A percentile compares a stretch with the other conserved stretches of the same genome.
These are phyloP conservation scores for Ovibos moschatus DNA, from an alignment of 2,113 vertebrate genomes.

Conservation along the genomic window DNA sequence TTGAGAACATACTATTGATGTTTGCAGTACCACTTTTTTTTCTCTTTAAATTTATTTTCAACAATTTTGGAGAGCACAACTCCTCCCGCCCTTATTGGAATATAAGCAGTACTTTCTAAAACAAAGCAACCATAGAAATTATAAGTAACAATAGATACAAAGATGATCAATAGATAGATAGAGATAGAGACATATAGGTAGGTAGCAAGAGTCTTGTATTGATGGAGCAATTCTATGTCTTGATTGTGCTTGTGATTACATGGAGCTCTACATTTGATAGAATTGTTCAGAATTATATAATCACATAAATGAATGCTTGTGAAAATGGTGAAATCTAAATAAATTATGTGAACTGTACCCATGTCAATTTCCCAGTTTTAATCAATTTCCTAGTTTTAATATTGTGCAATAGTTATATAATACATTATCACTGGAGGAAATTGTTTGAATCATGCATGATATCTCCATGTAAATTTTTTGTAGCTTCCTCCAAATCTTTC, in stretches of 20 bases:
- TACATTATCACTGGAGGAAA: not conserved
- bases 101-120: not conserved
- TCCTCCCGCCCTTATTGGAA: not conserved
- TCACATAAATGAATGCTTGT: not conserved
- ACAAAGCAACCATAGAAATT: not conserved
- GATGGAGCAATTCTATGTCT: not conserved
- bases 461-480: not conserved
- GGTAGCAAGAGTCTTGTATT: not conserved
- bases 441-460: not conserved
- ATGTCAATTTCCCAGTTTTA: not conserved
- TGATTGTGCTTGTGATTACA: not conserved
- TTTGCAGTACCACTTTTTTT: not conserved
- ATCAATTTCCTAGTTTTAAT: not conserved
- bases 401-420: not conserved
- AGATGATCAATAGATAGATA: not conserved
- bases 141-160: not conserved
- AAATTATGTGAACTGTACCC: not conserved
- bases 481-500: not conserved
- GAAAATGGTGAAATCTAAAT: not conserved
- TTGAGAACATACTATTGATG: not conserved
- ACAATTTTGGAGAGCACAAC: not conserved
- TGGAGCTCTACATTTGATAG: not conserved
- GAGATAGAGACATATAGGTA: not conserved
- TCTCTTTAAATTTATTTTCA: constrained; percentile 26
- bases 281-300: not conserved